Evolutionary conservation across 2,113 vertebrate genomes (phyloP), one percentile per base, ranked within the genome.

Genomic region (Gobiocypris rarus): DNA sequence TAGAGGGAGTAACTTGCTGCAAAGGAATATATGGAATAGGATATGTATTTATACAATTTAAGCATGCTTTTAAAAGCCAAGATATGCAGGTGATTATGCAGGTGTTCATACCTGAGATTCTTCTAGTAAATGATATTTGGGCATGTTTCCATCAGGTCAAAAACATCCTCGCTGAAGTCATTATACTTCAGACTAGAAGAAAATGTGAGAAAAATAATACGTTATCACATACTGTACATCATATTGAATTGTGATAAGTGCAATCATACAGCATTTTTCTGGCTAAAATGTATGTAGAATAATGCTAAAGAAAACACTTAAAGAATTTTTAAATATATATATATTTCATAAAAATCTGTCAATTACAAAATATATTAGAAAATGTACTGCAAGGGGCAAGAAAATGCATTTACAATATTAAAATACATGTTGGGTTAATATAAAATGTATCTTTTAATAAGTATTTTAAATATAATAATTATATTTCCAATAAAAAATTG

Each of bases 131-230:
- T 86, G 41, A 93, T 92, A 28, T 84, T 93, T 0, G 70, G 71
- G 73, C 90, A 93, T 54, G 45, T 38, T 0, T 91, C 73, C 83
- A 93, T 59, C 67, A 93, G 31, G 13, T 92, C 56, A 19, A 93
- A 92, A 19, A 88, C 84, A 0, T 93, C 92, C 7, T 94, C 93
- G n/a, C 89, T 86, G 84, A 94, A 87, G 80, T 93, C 84, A 61
- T 94, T 94, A 83, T 94, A 94, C 86, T 63, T 84, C 56, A 94
- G 75, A 85, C 94, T 95, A 84, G 9, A 84, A 75, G 13, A 45
- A 59, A 69, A 48, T 5, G 45, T 7, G 6, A 45, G 48, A 38
- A 74, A 67, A 31, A 52, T 24, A 3, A 58, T 77, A 19, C 0
- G 9, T 63, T 31, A 54, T 52, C 48, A 75, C 48, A 31, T 54